phyloP scores from a whole-genome alignment of 2,888 invertebrate species.

The Cephus pygmeus region DNA sequence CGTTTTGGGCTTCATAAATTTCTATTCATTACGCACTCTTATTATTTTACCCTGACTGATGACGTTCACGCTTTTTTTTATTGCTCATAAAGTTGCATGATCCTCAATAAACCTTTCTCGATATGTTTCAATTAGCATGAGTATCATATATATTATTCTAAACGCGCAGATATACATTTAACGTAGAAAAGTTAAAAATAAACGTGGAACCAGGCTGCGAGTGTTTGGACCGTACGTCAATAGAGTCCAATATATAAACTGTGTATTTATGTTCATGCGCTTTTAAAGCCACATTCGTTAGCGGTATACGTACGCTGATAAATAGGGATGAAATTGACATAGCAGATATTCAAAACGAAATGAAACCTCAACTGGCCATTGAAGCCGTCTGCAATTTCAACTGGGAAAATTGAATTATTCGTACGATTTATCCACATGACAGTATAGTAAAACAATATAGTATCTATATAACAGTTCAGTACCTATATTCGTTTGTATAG shows the following conservation, averaged over 20 bases:
- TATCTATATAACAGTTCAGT: not conserved
- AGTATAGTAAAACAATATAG: not conserved
- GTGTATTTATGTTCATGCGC: not conserved
- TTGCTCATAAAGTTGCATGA: not conserved
- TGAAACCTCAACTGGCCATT: not conserved
- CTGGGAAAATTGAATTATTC: slow-evolving; percentile 41
- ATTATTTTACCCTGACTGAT: not conserved
- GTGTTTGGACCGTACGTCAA: not conserved
- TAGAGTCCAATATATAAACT: not conserved
- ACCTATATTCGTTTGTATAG: not conserved
- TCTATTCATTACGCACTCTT: not conserved
- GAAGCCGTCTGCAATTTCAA: slow-evolving; percentile 26
- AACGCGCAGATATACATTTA: not conserved
- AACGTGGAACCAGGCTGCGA: not conserved
- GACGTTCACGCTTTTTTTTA: not conserved
- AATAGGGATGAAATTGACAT: not conserved
- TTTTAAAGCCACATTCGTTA: not conserved
- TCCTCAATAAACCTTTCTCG: not conserved
- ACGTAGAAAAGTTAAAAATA: not conserved
- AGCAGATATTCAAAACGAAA: not conserved
- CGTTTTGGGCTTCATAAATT: not conserved
- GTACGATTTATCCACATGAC: not conserved
- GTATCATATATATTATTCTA: not conserved
- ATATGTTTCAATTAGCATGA: not conserved
- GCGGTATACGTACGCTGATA: not conserved